These are phyloP conservation scores for Chymomyza procnemis DNA, from an alignment of 2,888 invertebrate species.

Conservation along the genomic window DNA sequence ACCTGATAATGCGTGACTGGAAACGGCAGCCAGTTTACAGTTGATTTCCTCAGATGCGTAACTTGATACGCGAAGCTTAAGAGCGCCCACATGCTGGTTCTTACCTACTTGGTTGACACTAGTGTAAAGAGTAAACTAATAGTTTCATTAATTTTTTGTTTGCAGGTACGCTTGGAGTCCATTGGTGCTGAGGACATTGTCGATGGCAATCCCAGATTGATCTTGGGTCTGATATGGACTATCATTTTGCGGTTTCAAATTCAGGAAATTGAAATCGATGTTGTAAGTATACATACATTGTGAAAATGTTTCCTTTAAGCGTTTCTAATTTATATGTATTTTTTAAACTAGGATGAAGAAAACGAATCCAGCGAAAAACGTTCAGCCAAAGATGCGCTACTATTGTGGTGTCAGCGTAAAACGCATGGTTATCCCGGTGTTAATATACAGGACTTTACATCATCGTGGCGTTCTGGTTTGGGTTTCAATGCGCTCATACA, in stretches of 20 bases:
- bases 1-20: conserved; percentile 63
- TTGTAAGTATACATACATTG: conserved; percentile 82
- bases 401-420: conserved; percentile 99
- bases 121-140: background rate
- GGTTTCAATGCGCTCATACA: conserved; percentile 99
- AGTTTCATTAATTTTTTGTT: background rate
- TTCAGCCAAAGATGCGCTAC: conserved; percentile 98
- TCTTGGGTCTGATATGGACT: conserved; percentile 99
- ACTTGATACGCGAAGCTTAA: conserved; percentile 48
- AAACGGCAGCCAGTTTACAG: background rate
- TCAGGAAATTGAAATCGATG: conserved; percentile 98
- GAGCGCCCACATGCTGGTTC: conserved; percentile 29
- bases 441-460: conserved; percentile 92
- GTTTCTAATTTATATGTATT: background rate
- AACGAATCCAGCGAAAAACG: conserved; percentile 98
- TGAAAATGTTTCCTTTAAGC: background rate
- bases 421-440: conserved; percentile 96
- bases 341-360: conserved; percentile 87
- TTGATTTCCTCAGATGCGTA: background rate
- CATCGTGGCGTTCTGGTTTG: conserved; percentile 96
- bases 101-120: background rate
- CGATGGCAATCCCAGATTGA: conserved; percentile 97
- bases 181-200: conserved; percentile 99
- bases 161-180: conserved; percentile 95
- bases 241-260: conserved; percentile 99